Conservation (phyloP, 2,113 vertebrate species). For the Propithecus coquereli region DNA sequence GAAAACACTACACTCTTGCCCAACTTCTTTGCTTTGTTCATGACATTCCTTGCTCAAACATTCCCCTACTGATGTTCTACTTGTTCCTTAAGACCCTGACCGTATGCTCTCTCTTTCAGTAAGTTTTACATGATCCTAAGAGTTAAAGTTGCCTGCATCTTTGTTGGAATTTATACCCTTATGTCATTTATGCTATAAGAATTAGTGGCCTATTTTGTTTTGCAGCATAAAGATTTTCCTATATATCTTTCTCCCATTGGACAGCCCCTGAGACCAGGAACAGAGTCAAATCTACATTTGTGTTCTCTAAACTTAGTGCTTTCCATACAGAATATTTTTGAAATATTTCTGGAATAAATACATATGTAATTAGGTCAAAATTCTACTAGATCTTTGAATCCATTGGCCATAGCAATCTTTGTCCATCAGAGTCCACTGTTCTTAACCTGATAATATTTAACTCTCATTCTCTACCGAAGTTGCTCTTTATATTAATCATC, state of each 20-base stretch:
- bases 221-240: neutral
- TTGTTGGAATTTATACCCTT: neutral
- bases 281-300: neutral
- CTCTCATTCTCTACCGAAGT: neutral
- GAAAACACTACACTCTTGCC: neutral
- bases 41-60: neutral
- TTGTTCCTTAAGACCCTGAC: neutral
- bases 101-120: neutral
- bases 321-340: neutral
- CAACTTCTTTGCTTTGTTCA: neutral
- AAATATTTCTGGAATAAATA: constrained; percentile 31
- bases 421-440: neutral
- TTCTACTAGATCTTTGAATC: neutral
- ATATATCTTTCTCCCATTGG: neutral
- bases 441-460: neutral
- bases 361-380: neutral
- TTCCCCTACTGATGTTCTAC: neutral
- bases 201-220: neutral
- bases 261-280: neutral
- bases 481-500: constrained; percentile 3
- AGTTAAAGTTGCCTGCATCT: neutral
- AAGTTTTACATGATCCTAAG: neutral
- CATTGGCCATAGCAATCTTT: neutral
- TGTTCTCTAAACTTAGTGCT: neutral
- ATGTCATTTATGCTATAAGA: neutral